Evolutionary conservation across 2,797 vertebrate genomes (phyloP).

Genomic region (Rousettus madagascariensis): DNA sequence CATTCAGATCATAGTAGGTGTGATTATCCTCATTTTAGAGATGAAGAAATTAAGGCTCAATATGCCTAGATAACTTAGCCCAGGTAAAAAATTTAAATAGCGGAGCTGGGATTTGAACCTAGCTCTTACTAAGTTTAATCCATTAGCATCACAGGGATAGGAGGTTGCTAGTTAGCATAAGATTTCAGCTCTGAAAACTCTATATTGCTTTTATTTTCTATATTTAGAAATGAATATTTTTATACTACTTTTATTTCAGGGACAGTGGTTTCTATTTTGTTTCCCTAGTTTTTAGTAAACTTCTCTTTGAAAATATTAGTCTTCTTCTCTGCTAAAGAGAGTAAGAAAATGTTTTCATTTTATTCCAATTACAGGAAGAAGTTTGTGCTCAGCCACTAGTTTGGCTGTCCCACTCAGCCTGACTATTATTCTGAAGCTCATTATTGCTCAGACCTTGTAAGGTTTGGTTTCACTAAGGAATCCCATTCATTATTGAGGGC

Average conservation of each 20-base stretch:
- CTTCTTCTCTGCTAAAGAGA: constrained; percentile 1
- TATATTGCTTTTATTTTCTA: constrained; percentile 26
- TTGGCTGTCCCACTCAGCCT: constrained; percentile 30
- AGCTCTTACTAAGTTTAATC: constrained; percentile 20
- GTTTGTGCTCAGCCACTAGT: not conserved
- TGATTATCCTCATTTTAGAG: constrained; percentile 50
- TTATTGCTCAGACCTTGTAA: constrained; percentile 66
- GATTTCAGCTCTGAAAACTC: constrained; percentile 32
- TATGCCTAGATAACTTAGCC: not conserved
- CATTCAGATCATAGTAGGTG: not conserved
- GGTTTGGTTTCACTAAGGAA: constrained; percentile 68
- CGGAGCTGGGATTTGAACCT: constrained; percentile 45
- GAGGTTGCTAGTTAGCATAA: not conserved
- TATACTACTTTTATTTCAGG: constrained; percentile 13
- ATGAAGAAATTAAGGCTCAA: constrained; percentile 49
- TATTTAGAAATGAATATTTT: constrained; percentile 51
- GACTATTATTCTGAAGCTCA: constrained; percentile 61
- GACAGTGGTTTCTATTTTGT: not conserved
- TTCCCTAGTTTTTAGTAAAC: constrained; percentile 46
- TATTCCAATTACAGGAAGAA: constrained; percentile 49
- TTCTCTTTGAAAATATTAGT: constrained; percentile 52
- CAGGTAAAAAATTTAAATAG: constrained; percentile 32
- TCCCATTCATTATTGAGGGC: constrained; percentile 74
- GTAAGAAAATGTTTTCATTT: constrained; percentile 55
- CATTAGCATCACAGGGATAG: not conserved